Base-by-base conservation (phyloP, 2,113 vertebrate species). In the Leptocoma aspasia region DNA sequence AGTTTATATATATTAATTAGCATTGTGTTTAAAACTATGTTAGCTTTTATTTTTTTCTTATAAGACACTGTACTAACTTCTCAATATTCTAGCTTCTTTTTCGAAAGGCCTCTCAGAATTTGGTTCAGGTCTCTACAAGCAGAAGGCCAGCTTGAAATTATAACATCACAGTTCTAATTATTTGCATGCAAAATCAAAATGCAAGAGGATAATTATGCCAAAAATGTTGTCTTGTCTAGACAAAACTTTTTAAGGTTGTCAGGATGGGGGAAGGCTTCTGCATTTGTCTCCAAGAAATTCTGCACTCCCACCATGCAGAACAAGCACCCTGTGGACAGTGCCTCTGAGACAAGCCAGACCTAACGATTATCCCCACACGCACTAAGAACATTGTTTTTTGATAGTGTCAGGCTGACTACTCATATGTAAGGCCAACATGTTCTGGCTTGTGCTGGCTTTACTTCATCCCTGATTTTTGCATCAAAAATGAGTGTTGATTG, bases 101-200 rank as follows among this genome's bases (percentile, higher is more conserved):
- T 56, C 59, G 47, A 86, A 3, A 77, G 37, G 23, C 20, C 31
- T 60, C 13, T 71, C 50, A 92, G 52, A 81, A 50, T 94, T 66
- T 68, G 33, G 9, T 95, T 96, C 95, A 92, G 80, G 92, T 92
- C 86, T 89, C 59, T 91, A 64, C 94, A 95, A 71, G 95, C n/a
- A 82, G 35, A 13, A 23, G 33, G 42, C 7, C 30, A 15, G 18
- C 75, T 77, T 21, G 4, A 83, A 92, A 71, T 72, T 69, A 35
- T 33, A 92, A 73, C 86, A 83, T 21, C 42, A 49, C 49, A 68
- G n/a, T 81, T 93, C 77, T 91, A 89, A 81, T 95, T 89, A 96
- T 94, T 90, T 94, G 56, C 95, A 91, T 86, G 76, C 17, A 78
- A 93, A 94, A 94, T 86, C 86, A 94, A 92, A 93, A 94, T 90